Evolutionary conservation across 2,797 vertebrate species (phyloP), one percentile per base, ranked within the genome.

Genomic region (Hydrocynus forskahlii): DNA sequence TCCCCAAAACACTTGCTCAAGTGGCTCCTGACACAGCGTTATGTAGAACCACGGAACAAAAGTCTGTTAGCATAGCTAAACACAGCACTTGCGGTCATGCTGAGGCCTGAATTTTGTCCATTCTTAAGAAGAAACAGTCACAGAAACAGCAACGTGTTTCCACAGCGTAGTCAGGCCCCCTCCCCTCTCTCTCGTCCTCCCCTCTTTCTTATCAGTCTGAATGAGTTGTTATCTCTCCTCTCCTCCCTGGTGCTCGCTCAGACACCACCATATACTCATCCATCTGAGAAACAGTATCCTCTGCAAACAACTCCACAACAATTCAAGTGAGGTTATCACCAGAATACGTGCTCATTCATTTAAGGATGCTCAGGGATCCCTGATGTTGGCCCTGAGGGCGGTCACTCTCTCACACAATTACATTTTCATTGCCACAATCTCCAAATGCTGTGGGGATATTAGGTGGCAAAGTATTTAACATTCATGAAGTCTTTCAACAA

Each of bases 191-290:
- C 62, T 78, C 72, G 64, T 79, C 68, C 57, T 54, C 29, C 25
- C 60, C 59, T 70, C 81, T 69, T 71, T 55, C 78, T 76, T 83
- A 77, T 77, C 66, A 67, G 16, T 82, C 69, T 75, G 77, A 82
- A 76, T 55, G 77, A 77, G 57, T 64, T 79, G 85, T 79, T 81
- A 79, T 86, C 74, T 86, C 62, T 75, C 29, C 21, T 29, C 75
- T 77, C 52, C 25, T 52, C n/a, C 21, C 21, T 38, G 52, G 40
- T 63, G 43, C 55, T 43, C 21, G 64, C 14, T 38, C 79, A 57
- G 70, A 71, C 35, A 64, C 82, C 75, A 72, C 85, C 76, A 73
- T 84, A 75, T 77, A 35, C 67, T 43, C 68, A 62, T 73, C 74
- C 73, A 59, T 79, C 73, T 73, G 81, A 64, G 74, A 48, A 77